Base-by-base conservation (phyloP, 2,888 invertebrate genomes). In the Homarus gammarus region DNA sequence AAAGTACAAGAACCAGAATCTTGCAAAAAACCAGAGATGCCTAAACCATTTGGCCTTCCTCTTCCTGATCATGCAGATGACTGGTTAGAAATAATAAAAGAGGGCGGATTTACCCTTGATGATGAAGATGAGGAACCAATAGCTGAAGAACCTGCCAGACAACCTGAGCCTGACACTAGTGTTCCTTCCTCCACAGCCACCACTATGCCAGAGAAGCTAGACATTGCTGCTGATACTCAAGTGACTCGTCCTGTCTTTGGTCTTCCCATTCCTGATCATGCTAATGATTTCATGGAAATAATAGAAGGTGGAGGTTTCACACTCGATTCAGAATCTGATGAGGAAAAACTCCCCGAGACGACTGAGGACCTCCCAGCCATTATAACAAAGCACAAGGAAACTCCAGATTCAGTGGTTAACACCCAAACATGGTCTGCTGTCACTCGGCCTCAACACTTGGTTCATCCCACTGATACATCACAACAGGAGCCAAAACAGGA, bases 231-330 rank as follows among this genome's bases (percentile, higher is more conserved):
- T 27, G 12, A 1, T 44, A n/a, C 75, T 75, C 78, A 51, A 78
- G 31, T n/a, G 33, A 31, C 5, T 1, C 56, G 72, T 8, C 79
- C 82, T 68, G 75, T 27, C 10, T 84, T 82, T 61, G 84, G 61
- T 5, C 84, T 89, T 15, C 84, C 84, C n/a, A 36, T 89, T 22
- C 89, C 89, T n/a, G 89, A 84, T 49, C 89, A 90, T 75, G 85
- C 91, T 22, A 87, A 89, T 78, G 91, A 91, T 36, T 91, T 84
- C 75, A 68, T 91, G 83, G 91, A 91, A 31, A 91, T 91, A 31
- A 88, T 91, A 64, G 91, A 88, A 36, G 56, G 85, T 70, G 91
- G 91, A 33, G 91, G 91, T 27, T 91, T 91, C 33, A 70, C 88
- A n/a, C 36, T 91, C n/a, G 91, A 91, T n/a, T 87, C 87, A 22